Evolutionary conservation across 1,140 invertebrate genomes (phyloP), one percentile per base, ranked within the genome.

Genomic region (Elymnias hypermnestra): DNA sequence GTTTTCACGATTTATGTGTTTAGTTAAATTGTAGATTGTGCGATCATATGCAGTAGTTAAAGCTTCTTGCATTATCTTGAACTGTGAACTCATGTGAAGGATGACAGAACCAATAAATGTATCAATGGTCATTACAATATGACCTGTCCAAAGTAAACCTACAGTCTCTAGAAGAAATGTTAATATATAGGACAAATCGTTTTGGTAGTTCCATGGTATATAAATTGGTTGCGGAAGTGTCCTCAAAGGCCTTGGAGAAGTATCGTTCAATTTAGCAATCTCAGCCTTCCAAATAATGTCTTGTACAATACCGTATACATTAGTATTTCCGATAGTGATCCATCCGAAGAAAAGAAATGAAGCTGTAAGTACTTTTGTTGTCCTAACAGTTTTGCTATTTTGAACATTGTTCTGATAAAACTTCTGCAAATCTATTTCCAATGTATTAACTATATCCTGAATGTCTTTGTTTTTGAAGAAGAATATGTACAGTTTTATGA

Each of bases 71-170:
- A 85, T 39, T 53, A 73, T 79, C 6, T 49, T 46, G 29, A 85
- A 85, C 31, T 85, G 78, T 3, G 58, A 60, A 21, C 78, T 81
- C 78, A 85, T 85, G 14, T 85, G 81, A 2, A 83, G 53, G 31
- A 85, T 79, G 3, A 85, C 43, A 3, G 81, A 76, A 4, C 71
- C 81, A 23, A 84, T 79, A 39, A 84, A 76, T 2, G 81, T 83
- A 26, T 84, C 81, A 21, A 83, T 75, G 0, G 65, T 73, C 78
- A 84, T 83, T 14, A 84, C 81, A 10, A 84, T 84, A 31, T 84
- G 81, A 3, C 81, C 81, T 3, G 78, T 84, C 81, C 81, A 84
- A n/a, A 84, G 53, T 3, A 84, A 53, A 1, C 81, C 81, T 6
- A 79, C 36, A 3, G 78, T 76, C 54, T 84, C 81, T 14, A 84